Base-by-base conservation (phyloP, 1,140 invertebrate species). In the Carcinoscorpius rotundicauda region DNA sequence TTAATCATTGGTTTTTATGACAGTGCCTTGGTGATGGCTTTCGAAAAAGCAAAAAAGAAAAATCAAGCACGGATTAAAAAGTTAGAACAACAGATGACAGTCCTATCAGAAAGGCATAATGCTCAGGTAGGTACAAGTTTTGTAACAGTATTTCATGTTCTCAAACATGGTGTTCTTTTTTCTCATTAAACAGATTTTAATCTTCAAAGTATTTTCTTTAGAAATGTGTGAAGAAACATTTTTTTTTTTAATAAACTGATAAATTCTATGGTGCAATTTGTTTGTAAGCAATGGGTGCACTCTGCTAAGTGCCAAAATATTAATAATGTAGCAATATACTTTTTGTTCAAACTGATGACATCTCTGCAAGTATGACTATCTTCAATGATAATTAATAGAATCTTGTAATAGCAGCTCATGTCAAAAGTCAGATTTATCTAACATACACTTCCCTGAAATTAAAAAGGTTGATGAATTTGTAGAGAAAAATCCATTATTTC, bases 61-160 rank as follows among this genome's bases (percentile, higher is more conserved):
- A 88, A 89, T 76, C 86, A 87, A 73, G 78, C 80, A 10, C 82
- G 86, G 67, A 75, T 89, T 52, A 86, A 86, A 86, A 87, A 86
- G 73, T 76, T 89, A 73, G 87, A 90, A 75, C 81, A 86, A 64
- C 86, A 87, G 76, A 85, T 89, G 79, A 75, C 84, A 65, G 78
- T 79, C 49, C 79, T 85, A 75, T 78, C 81, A 11, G 83, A 85
- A 67, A 76, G 81, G 67, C 82, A 84, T 71, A 77, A 82, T 67
- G 71, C 78, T 66, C 82, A 85, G 79, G 82, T 83, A 77, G 29
- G 29, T 29, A 29, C 29, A 29, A 29, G 29, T 29, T 29, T 29
- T 29, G 29, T 29, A 29, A 29, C 29, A 29, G 29, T 29, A 29
- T 29, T 29, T 29, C 29, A 29, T 29, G 29, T 29, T 29, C 29